These are phyloP conservation scores for Otis tarda DNA, from an alignment of 2,113 vertebrate species.

Conservation along the genomic window DNA sequence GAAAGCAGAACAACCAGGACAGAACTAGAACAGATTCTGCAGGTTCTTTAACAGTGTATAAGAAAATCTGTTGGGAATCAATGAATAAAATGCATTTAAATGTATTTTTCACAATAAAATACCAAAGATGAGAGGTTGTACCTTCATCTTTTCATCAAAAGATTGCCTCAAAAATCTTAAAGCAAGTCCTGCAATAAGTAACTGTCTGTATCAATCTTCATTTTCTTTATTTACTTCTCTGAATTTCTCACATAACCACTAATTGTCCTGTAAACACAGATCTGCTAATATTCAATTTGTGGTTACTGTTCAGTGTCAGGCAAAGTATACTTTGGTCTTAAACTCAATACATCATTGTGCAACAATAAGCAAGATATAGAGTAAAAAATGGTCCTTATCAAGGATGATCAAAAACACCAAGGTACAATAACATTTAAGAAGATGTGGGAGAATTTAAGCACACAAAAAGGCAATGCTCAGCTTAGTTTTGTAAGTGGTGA, in stretches of 20 bases:
- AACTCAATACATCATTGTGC: background rate
- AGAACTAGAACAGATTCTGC: background rate
- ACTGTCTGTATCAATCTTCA: background rate
- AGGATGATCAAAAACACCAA: background rate
- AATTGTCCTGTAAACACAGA: background rate
- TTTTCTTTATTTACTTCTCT: background rate
- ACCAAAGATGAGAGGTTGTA: background rate
- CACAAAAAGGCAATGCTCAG: background rate
- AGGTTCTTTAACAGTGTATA: background rate
- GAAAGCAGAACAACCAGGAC: background rate
- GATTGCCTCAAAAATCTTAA: background rate
- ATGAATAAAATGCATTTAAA: background rate
- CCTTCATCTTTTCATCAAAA: background rate
- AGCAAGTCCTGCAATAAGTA: background rate
- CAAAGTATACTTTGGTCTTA: background rate
- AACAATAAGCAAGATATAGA: background rate
- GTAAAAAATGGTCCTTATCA: background rate
- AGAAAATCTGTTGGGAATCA: background rate
- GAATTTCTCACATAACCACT: background rate
- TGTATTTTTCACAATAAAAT: background rate
- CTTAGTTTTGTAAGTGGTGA: background rate
- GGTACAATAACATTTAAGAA: background rate
- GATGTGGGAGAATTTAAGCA: background rate
- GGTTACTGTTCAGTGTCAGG: background rate
- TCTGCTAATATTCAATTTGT: background rate